Base-by-base conservation (phyloP, 2,797 vertebrate species). In the Gadopsis marmoratus region DNA sequence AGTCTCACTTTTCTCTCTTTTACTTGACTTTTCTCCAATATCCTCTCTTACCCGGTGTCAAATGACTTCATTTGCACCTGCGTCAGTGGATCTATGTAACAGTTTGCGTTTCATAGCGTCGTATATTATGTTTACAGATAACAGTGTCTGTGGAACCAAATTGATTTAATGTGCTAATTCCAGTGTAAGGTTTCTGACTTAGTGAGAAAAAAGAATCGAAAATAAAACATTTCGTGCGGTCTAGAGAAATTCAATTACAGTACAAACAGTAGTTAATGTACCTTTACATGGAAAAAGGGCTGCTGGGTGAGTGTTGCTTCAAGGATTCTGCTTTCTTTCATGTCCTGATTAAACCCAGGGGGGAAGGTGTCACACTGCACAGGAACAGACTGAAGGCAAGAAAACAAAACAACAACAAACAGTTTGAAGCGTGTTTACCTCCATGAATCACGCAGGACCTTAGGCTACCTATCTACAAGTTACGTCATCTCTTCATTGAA, bases 221-320 rank as follows among this genome's bases (percentile, higher is more conserved):
- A 48, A 59, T 13, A 73, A 76, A 66, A 35, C 7, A 7, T 64
- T 81, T 54, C 51, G 7, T 67, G 56, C 13, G 2, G 67, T 62
- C 23, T 8, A 21, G 47, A 55, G 47, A 81, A 87, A 85, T 86
- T 83, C 43, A 86, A 81, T 88, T 79, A 63, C 82, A 84, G 43
- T 75, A 82, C 71, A 81, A 79, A 79, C 37, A 64, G 21, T 50
- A 78, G 71, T 70, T 81, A 78, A 84, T 83, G 76, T 70, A 72
- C 68, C 76, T 85, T 83, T 73, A 71, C 58, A 78, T 19, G 6
- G 74, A 19, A 78, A 81, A 84, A 50, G 19, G 54, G 48, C 10
- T 62, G 31, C 39, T 69, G 23, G 71, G 74, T 45, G 11, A 54
- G 33, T 54, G 64, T 39, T 78, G 23, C 65, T 79, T 76, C 53